Percentiles rank a stretch among this genome's conserved stretches.
phyloP scores from a whole-genome alignment of 2,797 vertebrate genomes.

The Ficedula albicollis region DNA sequence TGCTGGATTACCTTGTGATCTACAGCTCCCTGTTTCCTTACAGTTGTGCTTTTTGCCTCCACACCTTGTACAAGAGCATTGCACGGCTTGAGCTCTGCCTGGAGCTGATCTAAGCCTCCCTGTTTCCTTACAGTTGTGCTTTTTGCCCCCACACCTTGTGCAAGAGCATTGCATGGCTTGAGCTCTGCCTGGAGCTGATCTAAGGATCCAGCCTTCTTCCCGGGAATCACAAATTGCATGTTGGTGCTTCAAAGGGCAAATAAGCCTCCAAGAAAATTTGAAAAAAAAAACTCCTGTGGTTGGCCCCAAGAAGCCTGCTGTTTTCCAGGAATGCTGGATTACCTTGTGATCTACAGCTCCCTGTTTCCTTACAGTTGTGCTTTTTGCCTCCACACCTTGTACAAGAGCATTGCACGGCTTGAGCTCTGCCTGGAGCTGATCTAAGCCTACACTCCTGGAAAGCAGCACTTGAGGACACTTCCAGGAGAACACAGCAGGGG shows the following conservation, averaged over 20 bases:
- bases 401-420: background rate
- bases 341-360: background rate
- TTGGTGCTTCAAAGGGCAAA: background rate
- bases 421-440: background rate
- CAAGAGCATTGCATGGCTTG: no score
- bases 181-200: no score
- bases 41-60: background rate
- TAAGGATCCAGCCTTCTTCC: background rate
- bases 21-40: background rate
- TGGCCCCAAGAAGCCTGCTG: background rate
- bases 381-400: background rate
- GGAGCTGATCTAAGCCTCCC: no score
- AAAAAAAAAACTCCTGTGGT: background rate
- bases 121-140: no score
- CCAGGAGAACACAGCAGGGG: background rate
- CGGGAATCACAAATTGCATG: background rate
- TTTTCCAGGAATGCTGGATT: constrained; percentile 11
- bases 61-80: no score
- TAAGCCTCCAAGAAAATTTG: background rate
- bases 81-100: no score
- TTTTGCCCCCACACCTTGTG: no score
- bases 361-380: background rate
- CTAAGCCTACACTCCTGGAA: background rate
- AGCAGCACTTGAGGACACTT: background rate
- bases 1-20: background rate